These are phyloP conservation scores for Prenolepis imparis DNA, from an alignment of 2,888 invertebrate species.

Conservation along the genomic window DNA sequence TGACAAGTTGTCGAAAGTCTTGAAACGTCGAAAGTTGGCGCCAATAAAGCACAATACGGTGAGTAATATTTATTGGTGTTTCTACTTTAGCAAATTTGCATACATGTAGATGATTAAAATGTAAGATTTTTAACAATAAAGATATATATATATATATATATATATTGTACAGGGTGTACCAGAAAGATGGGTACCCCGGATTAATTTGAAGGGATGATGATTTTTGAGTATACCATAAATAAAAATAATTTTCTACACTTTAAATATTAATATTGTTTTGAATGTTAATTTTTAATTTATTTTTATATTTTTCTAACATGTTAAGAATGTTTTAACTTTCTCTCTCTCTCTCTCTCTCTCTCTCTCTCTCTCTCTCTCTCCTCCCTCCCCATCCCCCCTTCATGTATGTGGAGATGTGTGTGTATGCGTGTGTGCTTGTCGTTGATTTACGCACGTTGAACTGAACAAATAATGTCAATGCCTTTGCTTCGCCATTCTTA, in stretches of 20 bases:
- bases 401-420: neutral
- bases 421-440: neutral
- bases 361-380: too few species aligned
- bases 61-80: constrained; percentile 39
- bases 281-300: neutral
- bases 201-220: too few species aligned
- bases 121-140: neutral
- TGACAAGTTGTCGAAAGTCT: constrained; percentile 79
- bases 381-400: too few species aligned
- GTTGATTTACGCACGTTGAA: neutral
- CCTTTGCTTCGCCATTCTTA: neutral
- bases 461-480: neutral
- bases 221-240: too few species aligned
- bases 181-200: too few species aligned
- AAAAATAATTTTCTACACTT: neutral
- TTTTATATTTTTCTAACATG: neutral
- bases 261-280: neutral
- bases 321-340: neutral
- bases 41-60: constrained; percentile 76
- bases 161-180: too few species aligned
- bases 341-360: neutral
- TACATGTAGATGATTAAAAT: neutral
- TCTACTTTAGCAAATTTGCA: constrained; percentile 20
- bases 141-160: too few species aligned
- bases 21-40: constrained; percentile 69